Conservation (phyloP, 2,113 vertebrate genomes). For the Dolichotis patagonum region DNA sequence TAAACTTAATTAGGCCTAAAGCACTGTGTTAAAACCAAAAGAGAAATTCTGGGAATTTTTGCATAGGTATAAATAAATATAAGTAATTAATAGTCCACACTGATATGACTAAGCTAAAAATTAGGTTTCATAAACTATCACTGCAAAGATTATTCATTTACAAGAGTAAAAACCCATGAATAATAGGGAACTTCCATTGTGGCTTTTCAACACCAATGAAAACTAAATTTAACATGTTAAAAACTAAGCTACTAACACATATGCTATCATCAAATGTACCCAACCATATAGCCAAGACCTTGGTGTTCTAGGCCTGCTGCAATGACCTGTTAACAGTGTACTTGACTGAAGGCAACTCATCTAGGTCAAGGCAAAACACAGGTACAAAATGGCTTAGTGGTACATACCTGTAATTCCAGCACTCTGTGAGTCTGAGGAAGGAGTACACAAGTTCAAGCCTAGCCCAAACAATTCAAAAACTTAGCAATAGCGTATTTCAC, state of each 20-base stretch:
- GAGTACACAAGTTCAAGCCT: neutral
- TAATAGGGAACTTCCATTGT: slow-evolving; percentile 31
- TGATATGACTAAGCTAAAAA: slow-evolving; percentile 35
- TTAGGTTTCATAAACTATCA: slow-evolving; percentile 53
- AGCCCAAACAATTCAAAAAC: neutral
- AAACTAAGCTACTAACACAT: neutral
- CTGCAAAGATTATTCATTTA: slow-evolving; percentile 32
- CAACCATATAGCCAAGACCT: neutral
- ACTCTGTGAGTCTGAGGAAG: neutral
- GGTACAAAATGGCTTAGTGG: neutral
- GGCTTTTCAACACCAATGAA: slow-evolving; percentile 25
- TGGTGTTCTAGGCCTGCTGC: neutral
- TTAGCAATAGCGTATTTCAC: too few relatives aligned
- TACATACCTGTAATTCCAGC: neutral
- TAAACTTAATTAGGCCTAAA: slow-evolving; percentile 30
- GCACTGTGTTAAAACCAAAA: slow-evolving; percentile 50
- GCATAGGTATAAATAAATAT: slow-evolving; percentile 40
- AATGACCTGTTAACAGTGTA: neutral
- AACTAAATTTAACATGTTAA: slow-evolving; percentile 43
- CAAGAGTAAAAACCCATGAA: neutral
- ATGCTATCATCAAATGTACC: neutral
- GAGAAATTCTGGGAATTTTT: slow-evolving; percentile 30
- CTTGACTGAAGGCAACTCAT: neutral
- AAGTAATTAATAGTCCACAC: slow-evolving; percentile 19
- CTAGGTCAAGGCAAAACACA: neutral